Conservation (phyloP, 2,113 vertebrate species). For the Progne subis region DNA sequence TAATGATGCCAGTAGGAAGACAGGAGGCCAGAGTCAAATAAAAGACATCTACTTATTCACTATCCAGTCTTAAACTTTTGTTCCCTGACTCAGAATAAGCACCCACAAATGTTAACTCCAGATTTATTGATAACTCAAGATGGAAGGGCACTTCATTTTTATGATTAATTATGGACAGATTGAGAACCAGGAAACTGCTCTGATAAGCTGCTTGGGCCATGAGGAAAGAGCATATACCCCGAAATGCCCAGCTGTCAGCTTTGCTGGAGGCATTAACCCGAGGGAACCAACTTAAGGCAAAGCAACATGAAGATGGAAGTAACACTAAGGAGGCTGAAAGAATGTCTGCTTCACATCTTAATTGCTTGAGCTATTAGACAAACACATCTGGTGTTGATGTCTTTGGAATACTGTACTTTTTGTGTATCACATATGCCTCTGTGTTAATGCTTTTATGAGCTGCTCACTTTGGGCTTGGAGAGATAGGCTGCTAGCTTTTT, state of each 20-base stretch:
- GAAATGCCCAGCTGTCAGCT: slow-evolving; percentile 8
- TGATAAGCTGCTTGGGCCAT: neutral
- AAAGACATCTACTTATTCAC: neutral
- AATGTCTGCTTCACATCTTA: slow-evolving; percentile 24
- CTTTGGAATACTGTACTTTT: slow-evolving; percentile 29
- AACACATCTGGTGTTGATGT: slow-evolving; percentile 43
- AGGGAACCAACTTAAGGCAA: neutral
- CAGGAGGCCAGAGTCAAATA: neutral
- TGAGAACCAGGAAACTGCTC: neutral
- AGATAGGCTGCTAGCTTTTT: neutral
- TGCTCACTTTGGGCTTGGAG: neutral
- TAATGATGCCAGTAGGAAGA: neutral
- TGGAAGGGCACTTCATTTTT: neutral
- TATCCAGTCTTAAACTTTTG: neutral
- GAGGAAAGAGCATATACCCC: neutral
- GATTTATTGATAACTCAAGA: neutral
- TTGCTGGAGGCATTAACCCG: neutral
- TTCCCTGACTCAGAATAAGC: neutral
- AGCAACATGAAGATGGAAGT: neutral
- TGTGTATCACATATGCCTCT: neutral
- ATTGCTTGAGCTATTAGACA: slow-evolving; percentile 55
- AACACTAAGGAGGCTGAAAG: neutral
- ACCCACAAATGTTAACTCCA: neutral
- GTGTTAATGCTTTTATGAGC: neutral
- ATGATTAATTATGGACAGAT: slow-evolving; percentile 10